Conservation (phyloP, 2,888 invertebrate genomes). For the Lymantria dispar region DNA sequence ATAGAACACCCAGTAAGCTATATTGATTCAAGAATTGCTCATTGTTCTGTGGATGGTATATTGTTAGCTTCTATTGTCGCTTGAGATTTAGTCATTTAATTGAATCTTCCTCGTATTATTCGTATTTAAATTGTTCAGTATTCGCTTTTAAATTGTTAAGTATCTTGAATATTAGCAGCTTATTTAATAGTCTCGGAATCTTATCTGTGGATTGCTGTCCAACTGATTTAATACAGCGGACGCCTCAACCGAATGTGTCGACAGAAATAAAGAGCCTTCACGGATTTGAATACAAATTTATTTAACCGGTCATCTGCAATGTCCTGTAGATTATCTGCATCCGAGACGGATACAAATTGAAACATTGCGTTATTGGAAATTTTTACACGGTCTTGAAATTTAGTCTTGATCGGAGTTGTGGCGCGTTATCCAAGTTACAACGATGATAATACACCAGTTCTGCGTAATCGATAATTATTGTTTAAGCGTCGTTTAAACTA, state of each 20-base stretch:
- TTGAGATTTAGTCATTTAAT: constrained; percentile 50
- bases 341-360: constrained; percentile 34
- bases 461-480: constrained; percentile 72
- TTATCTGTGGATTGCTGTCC: constrained; percentile 13
- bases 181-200: constrained; percentile 15
- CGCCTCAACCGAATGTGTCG: constrained; percentile 13
- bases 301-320: constrained; percentile 31
- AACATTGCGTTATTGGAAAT: constrained; percentile 34
- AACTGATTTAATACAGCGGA: constrained; percentile 13
- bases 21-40: constrained; percentile 61
- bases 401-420: constrained; percentile 32
- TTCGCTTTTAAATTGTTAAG: constrained; percentile 37
- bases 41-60: constrained; percentile 64
- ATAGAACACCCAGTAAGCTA: constrained; percentile 40
- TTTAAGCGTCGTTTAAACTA: constrained; percentile 73
- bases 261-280: constrained; percentile 19
- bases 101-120: constrained; percentile 55
- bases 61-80: constrained; percentile 59
- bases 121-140: no score
- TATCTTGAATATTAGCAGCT: constrained; percentile 20
- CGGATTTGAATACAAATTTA: constrained; percentile 24
- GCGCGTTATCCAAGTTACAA: constrained; percentile 42
- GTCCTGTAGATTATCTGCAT: constrained; percentile 29
- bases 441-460: constrained; percentile 53
- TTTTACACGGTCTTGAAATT: constrained; percentile 31